Conservation (phyloP, 2,797 vertebrate species). For the Gymnothorax javanicus region DNA sequence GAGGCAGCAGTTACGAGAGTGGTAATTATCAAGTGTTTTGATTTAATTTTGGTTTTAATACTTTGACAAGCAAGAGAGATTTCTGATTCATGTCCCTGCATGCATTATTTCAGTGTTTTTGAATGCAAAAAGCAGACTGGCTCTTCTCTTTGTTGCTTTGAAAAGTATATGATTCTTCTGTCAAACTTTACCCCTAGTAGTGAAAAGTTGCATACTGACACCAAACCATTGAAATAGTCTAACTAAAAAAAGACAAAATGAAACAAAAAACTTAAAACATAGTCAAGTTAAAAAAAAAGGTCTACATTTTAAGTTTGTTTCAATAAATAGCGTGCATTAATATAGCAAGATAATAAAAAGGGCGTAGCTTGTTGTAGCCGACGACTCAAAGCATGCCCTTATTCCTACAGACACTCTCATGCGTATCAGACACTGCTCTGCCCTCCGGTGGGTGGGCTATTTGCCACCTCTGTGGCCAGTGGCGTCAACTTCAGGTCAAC, state of each 20-base stretch:
- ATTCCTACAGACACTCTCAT: too few relatives aligned
- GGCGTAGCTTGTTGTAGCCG: too few relatives aligned
- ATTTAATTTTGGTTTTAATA: background rate
- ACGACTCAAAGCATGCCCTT: too few relatives aligned
- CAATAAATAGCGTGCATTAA: too few relatives aligned
- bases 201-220: background rate
- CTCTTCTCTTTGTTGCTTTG: background rate
- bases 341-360: too few relatives aligned
- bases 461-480: too few relatives aligned
- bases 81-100: background rate
- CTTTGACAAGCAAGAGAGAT: background rate
- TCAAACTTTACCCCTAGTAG: background rate
- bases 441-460: too few relatives aligned
- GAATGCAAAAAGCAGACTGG: background rate
- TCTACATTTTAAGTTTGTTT: too few relatives aligned
- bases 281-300: too few relatives aligned
- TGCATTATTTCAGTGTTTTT: background rate
- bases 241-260: background rate
- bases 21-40: conserved; percentile 3
- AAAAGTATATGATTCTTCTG: background rate
- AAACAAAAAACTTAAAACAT: background rate
- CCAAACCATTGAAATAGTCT: background rate
- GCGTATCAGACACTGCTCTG: too few relatives aligned
- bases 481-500: too few relatives aligned
- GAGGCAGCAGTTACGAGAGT: background rate